Evolutionary conservation across 2,888 invertebrate genomes (phyloP), one percentile per base, ranked within the genome.

Genomic region (Temnothorax rugatulus): DNA sequence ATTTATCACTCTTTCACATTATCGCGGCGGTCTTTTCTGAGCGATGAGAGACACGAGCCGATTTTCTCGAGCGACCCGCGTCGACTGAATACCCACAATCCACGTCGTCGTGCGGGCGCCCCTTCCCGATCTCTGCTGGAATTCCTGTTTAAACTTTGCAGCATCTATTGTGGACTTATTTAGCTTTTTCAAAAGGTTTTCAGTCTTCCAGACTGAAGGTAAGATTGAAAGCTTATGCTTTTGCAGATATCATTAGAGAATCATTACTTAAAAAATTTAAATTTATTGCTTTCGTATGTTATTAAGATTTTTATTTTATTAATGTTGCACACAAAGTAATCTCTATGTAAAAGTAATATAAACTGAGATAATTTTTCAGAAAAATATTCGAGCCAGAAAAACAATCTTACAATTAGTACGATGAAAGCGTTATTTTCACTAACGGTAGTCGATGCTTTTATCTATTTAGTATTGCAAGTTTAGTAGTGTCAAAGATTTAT

Each of bases 61-160:
- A 88, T 90, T 90, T 90, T 89, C 85, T 59, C 85, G 90, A 91
- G 86, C 86, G 91, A 87, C 87, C 68, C 83, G 84, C 86, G 84
- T 73, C 89, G 88, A 92, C 92, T 91, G 92, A 90, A 86, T 83
- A 34, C 5, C 29, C 29, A 29, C 29, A 4, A 79, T 83, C 83
- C 87, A 86, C 84, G 71, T 41, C 47, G 82, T 52, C 83, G 11
- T 34, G 57, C 54, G 18, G 79, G 68, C 52, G 64, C 71, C 74
- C 84, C 63, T 75, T 79, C 34, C 38, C 77, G 47, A 86, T 77
- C 59, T 52, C 29, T 61, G 34, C 25, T 73, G 38, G 18, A 68
- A 9, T 74, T 82, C 13, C 25, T 66, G 63, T 21, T 52, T 5
- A 21, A 76, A 44, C 68, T n/a, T 15, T 34, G 9, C 79, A 86